These are phyloP conservation scores for Tragulus kanchil DNA, from an alignment of 2,113 vertebrate species.

Conservation along the genomic window DNA sequence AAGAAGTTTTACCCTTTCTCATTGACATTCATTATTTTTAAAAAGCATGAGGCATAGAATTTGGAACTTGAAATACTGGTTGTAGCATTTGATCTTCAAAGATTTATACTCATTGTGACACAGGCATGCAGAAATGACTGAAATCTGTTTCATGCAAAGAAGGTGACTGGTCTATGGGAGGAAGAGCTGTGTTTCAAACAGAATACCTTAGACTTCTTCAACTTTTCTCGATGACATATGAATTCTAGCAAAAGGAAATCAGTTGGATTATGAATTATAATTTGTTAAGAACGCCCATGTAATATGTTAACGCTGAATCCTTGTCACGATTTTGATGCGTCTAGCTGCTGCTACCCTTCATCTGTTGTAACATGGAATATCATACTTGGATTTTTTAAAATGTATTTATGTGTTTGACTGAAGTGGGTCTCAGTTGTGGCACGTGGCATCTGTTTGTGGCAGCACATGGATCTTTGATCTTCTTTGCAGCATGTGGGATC, in stretches of 20 bases:
- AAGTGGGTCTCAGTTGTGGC: neutral
- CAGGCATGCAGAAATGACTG: neutral
- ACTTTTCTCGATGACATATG: neutral
- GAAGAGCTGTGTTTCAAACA: constrained; percentile 33
- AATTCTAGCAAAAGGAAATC: neutral
- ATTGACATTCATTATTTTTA: constrained; percentile 27
- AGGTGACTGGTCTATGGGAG: neutral
- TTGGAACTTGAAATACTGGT: neutral
- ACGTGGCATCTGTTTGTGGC: no score
- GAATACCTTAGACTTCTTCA: neutral
- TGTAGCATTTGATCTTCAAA: neutral
- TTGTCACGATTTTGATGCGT: neutral
- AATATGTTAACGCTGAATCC: neutral
- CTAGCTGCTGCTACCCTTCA: neutral
- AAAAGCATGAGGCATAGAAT: neutral
- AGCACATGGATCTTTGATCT: neutral
- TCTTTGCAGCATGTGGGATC: neutral
- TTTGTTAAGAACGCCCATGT: neutral
- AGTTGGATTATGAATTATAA: neutral
- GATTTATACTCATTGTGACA: neutral
- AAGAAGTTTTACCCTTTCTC: constrained; percentile 24
- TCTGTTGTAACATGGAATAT: neutral
- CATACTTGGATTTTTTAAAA: neutral
- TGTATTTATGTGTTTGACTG: neutral
- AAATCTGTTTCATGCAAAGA: neutral